Percentiles rank a stretch among this genome's conserved stretches.
These are phyloP conservation scores for Pentalonia nigronervosa DNA, from an alignment of 1,140 invertebrate genomes.

Conservation along the genomic window DNA sequence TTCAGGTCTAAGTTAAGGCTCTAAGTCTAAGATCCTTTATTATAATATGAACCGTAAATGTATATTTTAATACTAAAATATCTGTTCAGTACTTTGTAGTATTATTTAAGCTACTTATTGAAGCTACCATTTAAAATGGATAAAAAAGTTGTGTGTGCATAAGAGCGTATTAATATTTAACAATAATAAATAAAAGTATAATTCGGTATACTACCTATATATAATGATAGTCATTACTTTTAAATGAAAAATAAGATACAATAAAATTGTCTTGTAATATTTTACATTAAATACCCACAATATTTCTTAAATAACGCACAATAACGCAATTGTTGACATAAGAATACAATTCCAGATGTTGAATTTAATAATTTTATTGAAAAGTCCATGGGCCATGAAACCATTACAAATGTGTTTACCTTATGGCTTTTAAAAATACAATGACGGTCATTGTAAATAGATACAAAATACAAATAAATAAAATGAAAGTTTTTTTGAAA, in stretches of 20 bases:
- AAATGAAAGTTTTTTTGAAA: neutral
- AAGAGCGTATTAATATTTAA: neutral
- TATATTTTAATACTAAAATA: neutral
- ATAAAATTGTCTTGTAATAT: neutral
- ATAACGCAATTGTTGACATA: neutral
- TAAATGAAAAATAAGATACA: neutral
- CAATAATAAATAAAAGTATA: neutral
- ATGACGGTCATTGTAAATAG: neutral
- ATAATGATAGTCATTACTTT: neutral
- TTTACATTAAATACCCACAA: neutral
- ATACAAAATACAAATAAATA: neutral
- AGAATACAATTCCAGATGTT: neutral
- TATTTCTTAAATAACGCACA: neutral
- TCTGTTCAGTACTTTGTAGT: neutral
- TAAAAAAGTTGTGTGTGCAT: neutral
- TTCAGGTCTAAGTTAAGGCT: neutral
- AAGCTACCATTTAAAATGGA: neutral
- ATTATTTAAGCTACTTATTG: neutral
- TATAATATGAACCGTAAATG: neutral
- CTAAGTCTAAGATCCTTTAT: neutral
- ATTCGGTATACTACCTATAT: neutral
- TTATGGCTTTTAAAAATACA: neutral
- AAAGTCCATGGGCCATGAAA: neutral
- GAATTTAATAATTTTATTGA: conserved; percentile 5
- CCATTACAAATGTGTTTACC: neutral